Evolutionary conservation across 2,113 vertebrate species (phyloP).

Genomic region (Noturus placidus): DNA sequence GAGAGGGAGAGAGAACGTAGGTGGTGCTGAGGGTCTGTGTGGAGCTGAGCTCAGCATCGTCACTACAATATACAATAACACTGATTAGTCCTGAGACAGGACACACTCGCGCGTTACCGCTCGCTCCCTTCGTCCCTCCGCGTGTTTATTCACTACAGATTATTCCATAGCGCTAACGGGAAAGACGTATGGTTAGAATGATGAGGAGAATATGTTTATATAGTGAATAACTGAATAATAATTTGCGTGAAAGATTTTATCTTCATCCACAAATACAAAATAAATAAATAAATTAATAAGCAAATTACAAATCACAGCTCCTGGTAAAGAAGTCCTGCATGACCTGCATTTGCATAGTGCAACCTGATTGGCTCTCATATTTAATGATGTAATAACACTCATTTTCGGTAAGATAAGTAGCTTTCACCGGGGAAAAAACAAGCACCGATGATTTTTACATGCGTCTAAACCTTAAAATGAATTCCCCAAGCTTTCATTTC

Average conservation of each 20-base stretch:
- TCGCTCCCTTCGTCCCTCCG: conserved; percentile 22
- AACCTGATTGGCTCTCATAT: not conserved
- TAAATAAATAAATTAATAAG: not conserved
- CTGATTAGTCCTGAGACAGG: conserved; percentile 13
- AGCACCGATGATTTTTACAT: not conserved
- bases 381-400: not conserved
- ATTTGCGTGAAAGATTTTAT: not conserved
- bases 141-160: not conserved
- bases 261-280: not conserved
- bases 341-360: not conserved
- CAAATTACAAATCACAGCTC: not conserved
- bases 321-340: not conserved
- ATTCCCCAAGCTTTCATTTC: not conserved
- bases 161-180: not conserved
- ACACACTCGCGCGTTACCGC: not conserved
- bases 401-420: not conserved
- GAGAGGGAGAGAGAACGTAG: conserved; percentile 56
- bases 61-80: conserved; percentile 7
- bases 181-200: not conserved
- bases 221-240: not conserved
- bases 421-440: not conserved
- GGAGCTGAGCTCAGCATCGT: conserved; percentile 6
- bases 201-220: not conserved
- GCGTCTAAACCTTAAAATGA: not conserved
- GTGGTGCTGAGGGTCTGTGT: not conserved